Percentiles rank a stretch among this genome's conserved stretches.
Evolutionary conservation across 1,140 invertebrate species (phyloP).

Genomic region (Anastrepha obliqua): DNA sequence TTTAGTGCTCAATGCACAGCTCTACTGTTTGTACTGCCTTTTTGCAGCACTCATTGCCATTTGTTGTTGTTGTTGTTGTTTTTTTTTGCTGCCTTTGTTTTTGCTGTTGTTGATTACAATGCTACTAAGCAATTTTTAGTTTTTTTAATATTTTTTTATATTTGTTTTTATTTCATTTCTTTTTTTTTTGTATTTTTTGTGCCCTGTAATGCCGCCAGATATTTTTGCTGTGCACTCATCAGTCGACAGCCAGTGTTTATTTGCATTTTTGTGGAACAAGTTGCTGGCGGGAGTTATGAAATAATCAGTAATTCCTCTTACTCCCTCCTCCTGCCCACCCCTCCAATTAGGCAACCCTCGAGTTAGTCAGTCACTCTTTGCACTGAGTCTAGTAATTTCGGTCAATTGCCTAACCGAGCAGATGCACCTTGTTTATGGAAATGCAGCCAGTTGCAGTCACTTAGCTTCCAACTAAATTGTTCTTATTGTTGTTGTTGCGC

Average conservation of each 20-base stretch:
- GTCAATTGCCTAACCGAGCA: conserved; percentile 40
- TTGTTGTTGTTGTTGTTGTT: background rate
- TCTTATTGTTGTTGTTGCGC: background rate
- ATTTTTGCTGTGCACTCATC: conserved; percentile 28
- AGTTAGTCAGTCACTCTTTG: background rate
- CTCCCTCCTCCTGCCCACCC: background rate
- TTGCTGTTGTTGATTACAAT: background rate
- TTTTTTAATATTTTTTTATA: background rate
- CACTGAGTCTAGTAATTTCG: background rate
- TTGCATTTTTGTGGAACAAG: conserved; percentile 37
- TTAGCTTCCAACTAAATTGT: background rate
- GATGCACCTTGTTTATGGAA: conserved; percentile 53
- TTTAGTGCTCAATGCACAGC: background rate
- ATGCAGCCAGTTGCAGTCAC: conserved; percentile 11
- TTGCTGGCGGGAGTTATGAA: conserved; percentile 55
- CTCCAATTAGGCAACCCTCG: conserved; percentile 19
- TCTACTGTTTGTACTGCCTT: conserved; percentile 11
- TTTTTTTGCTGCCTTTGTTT: background rate
- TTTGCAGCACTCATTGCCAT: too few relatives aligned
- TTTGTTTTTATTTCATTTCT: background rate
- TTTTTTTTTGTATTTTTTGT: background rate
- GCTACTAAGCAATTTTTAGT: background rate
- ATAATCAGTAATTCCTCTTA: conserved; percentile 47
- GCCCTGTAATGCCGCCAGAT: background rate
- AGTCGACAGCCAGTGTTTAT: background rate